phyloP scores from a whole-genome alignment of 1,140 invertebrate species.

The Hypsibius dujardini region DNA sequence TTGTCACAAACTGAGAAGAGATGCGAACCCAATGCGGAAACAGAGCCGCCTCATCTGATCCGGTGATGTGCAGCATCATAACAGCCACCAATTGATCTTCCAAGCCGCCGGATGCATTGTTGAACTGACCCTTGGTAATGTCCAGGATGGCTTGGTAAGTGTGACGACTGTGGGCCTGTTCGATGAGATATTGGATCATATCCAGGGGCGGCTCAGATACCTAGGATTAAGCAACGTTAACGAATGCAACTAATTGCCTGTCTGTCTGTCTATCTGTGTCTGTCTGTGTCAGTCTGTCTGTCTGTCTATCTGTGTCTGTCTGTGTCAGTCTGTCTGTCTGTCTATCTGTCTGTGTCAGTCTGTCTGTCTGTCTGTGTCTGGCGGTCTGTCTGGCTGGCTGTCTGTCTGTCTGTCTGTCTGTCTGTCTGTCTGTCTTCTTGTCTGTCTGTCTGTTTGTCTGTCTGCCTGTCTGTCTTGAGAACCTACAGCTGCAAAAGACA shows the following conservation, averaged over 20 bases:
- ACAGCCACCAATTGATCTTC: conserved; percentile 5
- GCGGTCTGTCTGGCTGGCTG: too few species aligned
- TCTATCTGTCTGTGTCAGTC: too few species aligned
- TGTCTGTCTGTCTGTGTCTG: too few species aligned
- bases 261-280: too few species aligned
- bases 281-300: too few species aligned
- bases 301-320: too few species aligned
- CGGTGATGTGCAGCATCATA: neutral
- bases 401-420: too few species aligned
- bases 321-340: too few species aligned
- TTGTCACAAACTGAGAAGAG: neutral
- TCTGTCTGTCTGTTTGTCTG: neutral
- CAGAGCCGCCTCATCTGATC: neutral
- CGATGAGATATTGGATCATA: neutral
- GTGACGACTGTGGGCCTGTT: conserved; percentile 8
- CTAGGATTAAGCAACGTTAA: too few species aligned
- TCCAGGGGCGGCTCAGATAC: neutral
- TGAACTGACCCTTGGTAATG: neutral
- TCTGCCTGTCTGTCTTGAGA: neutral
- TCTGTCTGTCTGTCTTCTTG: too few species aligned
- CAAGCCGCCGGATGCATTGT: neutral
- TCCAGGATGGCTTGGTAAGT: neutral
- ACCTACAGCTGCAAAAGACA: conserved; percentile 1
- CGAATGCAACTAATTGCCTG: too few species aligned
- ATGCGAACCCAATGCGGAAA: neutral